phyloP scores from a whole-genome alignment of 2,113 vertebrate genomes.

The Paramisgurnus dabryanus region DNA sequence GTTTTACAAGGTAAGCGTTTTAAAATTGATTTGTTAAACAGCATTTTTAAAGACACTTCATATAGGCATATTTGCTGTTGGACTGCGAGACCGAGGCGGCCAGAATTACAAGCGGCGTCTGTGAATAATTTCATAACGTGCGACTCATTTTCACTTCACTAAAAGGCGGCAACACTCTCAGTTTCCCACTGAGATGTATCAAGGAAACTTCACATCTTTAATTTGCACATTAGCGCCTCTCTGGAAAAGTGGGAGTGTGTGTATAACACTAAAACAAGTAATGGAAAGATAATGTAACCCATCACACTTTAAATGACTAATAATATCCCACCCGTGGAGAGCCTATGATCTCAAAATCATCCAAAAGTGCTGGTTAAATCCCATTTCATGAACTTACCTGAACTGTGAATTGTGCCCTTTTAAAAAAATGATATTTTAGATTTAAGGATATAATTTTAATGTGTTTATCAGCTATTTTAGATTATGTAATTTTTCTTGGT shows the following conservation, averaged over 20 bases:
- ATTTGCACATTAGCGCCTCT: slow-evolving; percentile 58
- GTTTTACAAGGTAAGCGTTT: slow-evolving; percentile 83
- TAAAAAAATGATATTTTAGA: too few relatives aligned
- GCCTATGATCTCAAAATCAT: slow-evolving; percentile 2
- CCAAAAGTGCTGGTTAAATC: slow-evolving; percentile 30
- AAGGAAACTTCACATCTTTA: slow-evolving; percentile 72
- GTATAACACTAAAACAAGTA: slow-evolving; percentile 49
- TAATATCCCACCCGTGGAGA: slow-evolving; percentile 36
- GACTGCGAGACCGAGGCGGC: slow-evolving; percentile 55
- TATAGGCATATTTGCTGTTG: slow-evolving; percentile 57
- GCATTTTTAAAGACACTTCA: slow-evolving; percentile 78
- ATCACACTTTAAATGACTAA: slow-evolving; percentile 43
- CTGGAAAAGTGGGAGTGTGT: slow-evolving; percentile 38
- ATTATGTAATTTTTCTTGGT: background rate
- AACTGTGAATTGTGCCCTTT: background rate
- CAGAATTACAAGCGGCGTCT: slow-evolving; percentile 72
- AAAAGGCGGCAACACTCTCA: slow-evolving; percentile 60
- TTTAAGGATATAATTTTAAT: background rate
- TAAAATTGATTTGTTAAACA: slow-evolving; percentile 87
- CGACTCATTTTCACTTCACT: slow-evolving; percentile 70
- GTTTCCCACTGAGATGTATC: slow-evolving; percentile 65
- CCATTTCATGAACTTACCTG: slow-evolving; percentile 13
- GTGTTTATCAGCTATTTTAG: background rate
- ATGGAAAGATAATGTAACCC: slow-evolving; percentile 44
- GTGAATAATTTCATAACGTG: slow-evolving; percentile 76